phyloP scores from a whole-genome alignment of 1,140 invertebrate genomes.

The Heterodera carotae region DNA sequence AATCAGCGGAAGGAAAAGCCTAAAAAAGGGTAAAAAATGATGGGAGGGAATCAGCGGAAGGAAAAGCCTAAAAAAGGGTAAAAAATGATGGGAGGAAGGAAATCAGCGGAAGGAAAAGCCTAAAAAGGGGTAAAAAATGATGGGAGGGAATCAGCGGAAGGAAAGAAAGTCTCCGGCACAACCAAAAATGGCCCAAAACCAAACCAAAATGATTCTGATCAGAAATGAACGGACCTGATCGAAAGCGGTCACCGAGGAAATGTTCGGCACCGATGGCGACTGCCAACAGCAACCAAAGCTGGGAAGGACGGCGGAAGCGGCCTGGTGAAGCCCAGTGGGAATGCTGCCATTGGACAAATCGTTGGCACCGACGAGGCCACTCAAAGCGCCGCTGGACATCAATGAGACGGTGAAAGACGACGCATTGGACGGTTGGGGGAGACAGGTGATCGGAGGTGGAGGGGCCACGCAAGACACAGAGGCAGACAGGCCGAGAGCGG shows the following conservation, averaged over 20 bases:
- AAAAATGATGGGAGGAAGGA: too few species aligned
- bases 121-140: too few species aligned
- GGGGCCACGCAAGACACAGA: background rate
- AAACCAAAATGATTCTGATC: too few species aligned
- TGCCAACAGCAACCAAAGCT: conserved; percentile 4
- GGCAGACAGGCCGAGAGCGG: background rate
- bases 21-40: too few species aligned
- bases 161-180: too few species aligned
- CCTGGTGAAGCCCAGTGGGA: background rate
- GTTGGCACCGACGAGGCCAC: background rate
- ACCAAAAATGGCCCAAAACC: too few species aligned
- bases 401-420: background rate
- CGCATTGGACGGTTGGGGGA: background rate
- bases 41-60: too few species aligned
- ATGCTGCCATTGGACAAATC: background rate
- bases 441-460: background rate
- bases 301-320: conserved; percentile 1
- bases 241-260: background rate
- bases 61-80: too few species aligned
- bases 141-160: too few species aligned
- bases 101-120: too few species aligned
- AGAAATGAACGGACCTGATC: background rate
- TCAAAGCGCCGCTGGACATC: background rate
- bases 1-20: too few species aligned
- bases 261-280: background rate